Evolutionary conservation across 1,140 invertebrate species (phyloP).

Genomic region (Heliothis virescens): DNA sequence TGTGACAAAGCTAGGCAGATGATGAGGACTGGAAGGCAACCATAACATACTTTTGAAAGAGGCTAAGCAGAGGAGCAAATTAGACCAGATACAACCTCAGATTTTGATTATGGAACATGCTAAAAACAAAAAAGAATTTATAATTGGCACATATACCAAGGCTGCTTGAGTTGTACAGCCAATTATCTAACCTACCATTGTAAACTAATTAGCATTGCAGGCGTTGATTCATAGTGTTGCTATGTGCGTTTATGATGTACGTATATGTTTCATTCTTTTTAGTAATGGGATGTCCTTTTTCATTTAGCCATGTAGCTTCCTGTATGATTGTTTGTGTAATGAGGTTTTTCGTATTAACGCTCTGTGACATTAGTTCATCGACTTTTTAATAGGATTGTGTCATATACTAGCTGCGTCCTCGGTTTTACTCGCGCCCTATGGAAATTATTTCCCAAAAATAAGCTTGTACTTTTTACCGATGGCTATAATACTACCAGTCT

Average conservation of each 20-base stretch:
- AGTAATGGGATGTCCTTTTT: conserved; percentile 72
- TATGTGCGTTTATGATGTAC: conserved; percentile 57
- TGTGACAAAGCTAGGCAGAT: too few relatives aligned
- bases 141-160: conserved; percentile 18
- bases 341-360: conserved; percentile 33
- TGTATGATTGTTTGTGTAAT: conserved; percentile 65
- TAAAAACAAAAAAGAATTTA: not conserved
- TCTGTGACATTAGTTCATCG: conserved; percentile 37
- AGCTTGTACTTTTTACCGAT: too few relatives aligned
- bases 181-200: conserved; percentile 42
- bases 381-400: conserved; percentile 40
- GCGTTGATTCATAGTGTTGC: conserved; percentile 60
- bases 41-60: too few relatives aligned
- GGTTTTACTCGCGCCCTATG: too few relatives aligned
- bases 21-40: too few relatives aligned
- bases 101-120: too few relatives aligned
- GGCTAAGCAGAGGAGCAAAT: too few relatives aligned
- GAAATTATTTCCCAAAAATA: too few relatives aligned
- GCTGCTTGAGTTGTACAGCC: conserved; percentile 33
- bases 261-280: conserved; percentile 60
- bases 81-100: too few relatives aligned
- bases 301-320: conserved; percentile 67
- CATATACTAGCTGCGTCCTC: not conserved
- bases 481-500: too few relatives aligned
- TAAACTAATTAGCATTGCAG: conserved; percentile 58